Base-by-base conservation (phyloP, 1,140 invertebrate species). In the Stegodyphus dumicola region DNA sequence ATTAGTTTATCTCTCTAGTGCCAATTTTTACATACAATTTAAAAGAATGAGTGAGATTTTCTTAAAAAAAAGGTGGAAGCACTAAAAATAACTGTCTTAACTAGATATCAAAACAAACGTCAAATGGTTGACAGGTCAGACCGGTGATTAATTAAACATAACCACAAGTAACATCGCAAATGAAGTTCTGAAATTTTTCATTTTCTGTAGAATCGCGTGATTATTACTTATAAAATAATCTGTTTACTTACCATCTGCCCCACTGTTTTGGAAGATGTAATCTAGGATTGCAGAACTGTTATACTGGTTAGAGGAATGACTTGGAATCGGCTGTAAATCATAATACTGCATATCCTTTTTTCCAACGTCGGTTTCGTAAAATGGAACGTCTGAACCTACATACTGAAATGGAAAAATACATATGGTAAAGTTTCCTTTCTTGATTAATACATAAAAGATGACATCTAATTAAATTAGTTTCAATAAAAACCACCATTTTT, bases 401-500 rank as follows among this genome's bases (percentile, higher is more conserved):
- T 60, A 77, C 84, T 86, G 49, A 33, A 73, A 73, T 18, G 77
- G n/a, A 54, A 71, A 87, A 84, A 80, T 89, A 89, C 56, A 15
- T 60, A 33, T 33, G 33, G 33, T 33, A 33, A 33, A 33, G 3
- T 1, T 33, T 33, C 3, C 33, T 33, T 33, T 33, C 33, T 33
- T 33, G 3, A 33, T 33, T 33, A 33, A 33, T 33, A 33, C 3
- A 33, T 3, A 33, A 33, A 33, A 33, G 33, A 33, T 33, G 33
- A 33, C 33, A 33, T 3, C 33, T 33, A 33, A 33, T 33, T 1
- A 1, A 33, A 33, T 1, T 33, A 33, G 33, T 33, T 33, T 33
- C 3, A 33, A 33, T 33, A 33, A 1, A 33, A 33, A 33, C 33
- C 33, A 33, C 33, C 33, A 33, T 33, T 33, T 33, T 33, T 3